These are phyloP conservation scores for Onychorhynchus coronatus DNA, from an alignment of 2,113 vertebrate genomes.

Conservation along the genomic window DNA sequence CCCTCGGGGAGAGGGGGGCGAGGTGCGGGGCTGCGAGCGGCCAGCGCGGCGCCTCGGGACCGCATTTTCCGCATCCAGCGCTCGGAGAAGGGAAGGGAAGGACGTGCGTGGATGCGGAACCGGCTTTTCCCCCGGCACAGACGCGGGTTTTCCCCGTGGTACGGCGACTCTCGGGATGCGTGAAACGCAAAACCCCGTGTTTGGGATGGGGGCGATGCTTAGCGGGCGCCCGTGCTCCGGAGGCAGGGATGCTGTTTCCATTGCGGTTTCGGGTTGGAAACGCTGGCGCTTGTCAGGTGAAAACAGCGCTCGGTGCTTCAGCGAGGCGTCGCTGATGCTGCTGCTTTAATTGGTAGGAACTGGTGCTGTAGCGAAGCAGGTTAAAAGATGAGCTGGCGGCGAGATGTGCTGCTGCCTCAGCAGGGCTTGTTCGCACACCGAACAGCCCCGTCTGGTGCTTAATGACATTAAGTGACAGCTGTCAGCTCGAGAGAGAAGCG, in stretches of 20 bases:
- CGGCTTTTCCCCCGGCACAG: background rate
- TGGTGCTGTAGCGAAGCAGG: background rate
- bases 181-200: fast-evolving
- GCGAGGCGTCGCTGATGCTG: background rate
- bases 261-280: background rate
- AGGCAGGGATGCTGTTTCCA: background rate
- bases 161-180: fast-evolving
- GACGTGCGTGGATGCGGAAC: background rate
- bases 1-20: fast-evolving
- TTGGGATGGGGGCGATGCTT: background rate
- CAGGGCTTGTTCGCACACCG: background rate
- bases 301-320: fast-evolving
- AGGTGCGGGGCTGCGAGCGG: background rate
- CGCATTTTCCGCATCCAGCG: fast-evolving
- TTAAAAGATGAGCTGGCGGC: background rate
- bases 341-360: background rate
- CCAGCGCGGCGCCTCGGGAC: fast-evolving
- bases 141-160: background rate
- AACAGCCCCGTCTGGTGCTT: background rate
- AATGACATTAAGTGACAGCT: slow-evolving; percentile 11
- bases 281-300: background rate
- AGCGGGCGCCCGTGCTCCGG: background rate
- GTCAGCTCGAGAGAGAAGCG: background rate
- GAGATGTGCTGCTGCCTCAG: background rate
- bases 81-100: fast-evolving